These are phyloP conservation scores for Encarsia formosa DNA, from an alignment of 2,888 invertebrate species.

Conservation along the genomic window DNA sequence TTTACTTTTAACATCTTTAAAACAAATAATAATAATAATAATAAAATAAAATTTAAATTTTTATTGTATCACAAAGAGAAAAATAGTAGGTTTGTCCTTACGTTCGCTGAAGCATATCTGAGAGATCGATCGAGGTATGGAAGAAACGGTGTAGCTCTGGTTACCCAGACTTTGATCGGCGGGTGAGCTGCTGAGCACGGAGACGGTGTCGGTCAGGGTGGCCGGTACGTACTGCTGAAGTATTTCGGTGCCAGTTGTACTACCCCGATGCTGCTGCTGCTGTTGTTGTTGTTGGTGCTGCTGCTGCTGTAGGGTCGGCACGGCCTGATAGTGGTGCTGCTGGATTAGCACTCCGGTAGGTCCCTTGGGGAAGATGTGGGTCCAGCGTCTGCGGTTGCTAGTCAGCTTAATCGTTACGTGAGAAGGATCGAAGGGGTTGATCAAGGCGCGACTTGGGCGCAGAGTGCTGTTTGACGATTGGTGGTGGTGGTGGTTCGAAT, in stretches of 20 bases:
- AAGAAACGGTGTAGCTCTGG: conserved; percentile 21
- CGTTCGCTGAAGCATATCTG: conserved; percentile 55
- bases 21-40: not conserved
- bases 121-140: conserved; percentile 46
- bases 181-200: conserved; percentile 44
- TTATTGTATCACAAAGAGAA: not conserved
- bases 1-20: conserved; percentile 39
- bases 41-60: not conserved
- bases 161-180: conserved; percentile 32
- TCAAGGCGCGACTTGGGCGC: conserved; percentile 78
- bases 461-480: not conserved
- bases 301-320: conserved; percentile 56
- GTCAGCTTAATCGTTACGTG: conserved; percentile 94
- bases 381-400: conserved; percentile 93
- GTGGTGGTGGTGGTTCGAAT: conserved; percentile 12
- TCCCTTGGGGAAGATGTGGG: conserved; percentile 95
- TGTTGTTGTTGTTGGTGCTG: not conserved
- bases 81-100: conserved; percentile 40
- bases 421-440: conserved; percentile 98
- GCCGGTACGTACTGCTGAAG: too few species aligned
- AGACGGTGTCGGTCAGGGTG: conserved; percentile 39
- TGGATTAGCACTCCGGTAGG: conserved; percentile 88
- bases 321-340: conserved; percentile 88
- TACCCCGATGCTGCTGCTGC: conserved; percentile 31
- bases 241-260: conserved; percentile 37